These are phyloP conservation scores for Callospermophilus lateralis DNA, from an alignment of 2,113 vertebrate genomes.

Conservation along the genomic window DNA sequence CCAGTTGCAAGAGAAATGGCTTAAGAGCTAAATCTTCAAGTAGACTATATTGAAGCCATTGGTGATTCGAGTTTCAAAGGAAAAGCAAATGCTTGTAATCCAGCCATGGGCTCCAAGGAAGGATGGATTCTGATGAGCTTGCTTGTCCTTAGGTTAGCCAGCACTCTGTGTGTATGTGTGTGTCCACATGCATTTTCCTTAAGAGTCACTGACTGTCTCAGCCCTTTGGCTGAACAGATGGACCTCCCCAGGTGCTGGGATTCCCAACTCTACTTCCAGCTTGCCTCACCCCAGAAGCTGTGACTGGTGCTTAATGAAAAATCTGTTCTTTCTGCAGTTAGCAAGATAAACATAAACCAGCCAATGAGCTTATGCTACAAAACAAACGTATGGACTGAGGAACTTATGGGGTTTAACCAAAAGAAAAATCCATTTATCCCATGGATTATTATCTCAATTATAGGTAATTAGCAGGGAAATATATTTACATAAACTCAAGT, in stretches of 20 bases:
- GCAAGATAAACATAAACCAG: not conserved
- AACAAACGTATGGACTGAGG: constrained; percentile 39
- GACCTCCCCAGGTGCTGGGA: not conserved
- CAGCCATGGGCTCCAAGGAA: not conserved
- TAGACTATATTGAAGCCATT: not conserved
- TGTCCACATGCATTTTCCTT: not conserved
- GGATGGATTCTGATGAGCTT: not conserved
- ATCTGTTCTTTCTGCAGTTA: constrained; percentile 23
- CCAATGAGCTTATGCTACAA: constrained; percentile 33
- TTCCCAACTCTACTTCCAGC: not conserved
- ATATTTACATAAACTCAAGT: constrained; percentile 46
- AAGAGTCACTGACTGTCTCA: not conserved
- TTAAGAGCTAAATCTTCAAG: not conserved
- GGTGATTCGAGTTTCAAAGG: not conserved
- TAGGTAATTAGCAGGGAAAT: constrained; percentile 75
- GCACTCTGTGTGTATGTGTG: not conserved
- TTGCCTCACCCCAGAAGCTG: not conserved
- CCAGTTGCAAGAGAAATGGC: not conserved
- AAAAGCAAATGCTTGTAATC: not conserved
- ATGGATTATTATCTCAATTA: constrained; percentile 75
- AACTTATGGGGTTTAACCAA: constrained; percentile 28
- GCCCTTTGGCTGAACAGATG: not conserved
- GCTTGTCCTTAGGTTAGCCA: not conserved
- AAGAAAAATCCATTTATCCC: constrained; percentile 60
- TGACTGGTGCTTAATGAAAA: constrained; percentile 10